These are phyloP conservation scores for Parnassius smintheus DNA, from an alignment of 2,888 invertebrate genomes.

Conservation along the genomic window DNA sequence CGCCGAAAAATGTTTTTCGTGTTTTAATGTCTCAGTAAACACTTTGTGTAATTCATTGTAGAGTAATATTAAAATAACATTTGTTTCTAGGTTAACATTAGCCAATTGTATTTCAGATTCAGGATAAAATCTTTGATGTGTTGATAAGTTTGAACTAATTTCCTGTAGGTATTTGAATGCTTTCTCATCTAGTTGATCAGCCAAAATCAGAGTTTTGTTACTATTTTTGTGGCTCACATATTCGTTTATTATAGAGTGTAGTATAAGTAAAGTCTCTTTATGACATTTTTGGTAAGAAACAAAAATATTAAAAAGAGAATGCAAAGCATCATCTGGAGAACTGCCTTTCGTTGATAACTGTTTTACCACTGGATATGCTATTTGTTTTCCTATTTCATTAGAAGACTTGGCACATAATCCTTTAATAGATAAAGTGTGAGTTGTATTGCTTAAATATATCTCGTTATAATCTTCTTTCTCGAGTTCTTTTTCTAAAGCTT, in stretches of 20 bases:
- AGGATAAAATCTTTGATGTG: conserved; percentile 53
- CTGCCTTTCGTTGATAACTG: conserved; percentile 32
- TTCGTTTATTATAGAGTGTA: conserved; percentile 44
- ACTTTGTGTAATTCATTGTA: conserved; percentile 60
- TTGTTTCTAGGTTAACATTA: conserved; percentile 42
- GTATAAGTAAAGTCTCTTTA: conserved; percentile 35
- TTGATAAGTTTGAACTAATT: conserved; percentile 32
- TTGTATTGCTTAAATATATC: conserved; percentile 32
- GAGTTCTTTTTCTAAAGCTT: conserved; percentile 47
- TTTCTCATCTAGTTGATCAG: conserved; percentile 43
- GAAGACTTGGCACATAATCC: conserved; percentile 76
- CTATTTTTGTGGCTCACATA: conserved; percentile 33
- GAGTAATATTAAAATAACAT: conserved; percentile 67
- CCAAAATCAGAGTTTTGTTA: conserved; percentile 30
- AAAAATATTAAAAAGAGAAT: conserved; percentile 46
- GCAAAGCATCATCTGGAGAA: conserved; percentile 31
- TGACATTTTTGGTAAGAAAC: conserved; percentile 58
- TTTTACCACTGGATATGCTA: conserved; percentile 63
- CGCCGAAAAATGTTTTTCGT: conserved; percentile 55
- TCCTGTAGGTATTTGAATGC: conserved; percentile 38
- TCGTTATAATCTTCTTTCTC: conserved; percentile 35
- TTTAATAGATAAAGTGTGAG: conserved; percentile 61
- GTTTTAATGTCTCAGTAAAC: conserved; percentile 35
- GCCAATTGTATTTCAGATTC: conserved; percentile 45
- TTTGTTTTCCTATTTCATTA: conserved; percentile 79